Evolutionary conservation across 2,888 invertebrate species (phyloP), one percentile per base, ranked within the genome.

Genomic region (Eumerus sabulonum): DNA sequence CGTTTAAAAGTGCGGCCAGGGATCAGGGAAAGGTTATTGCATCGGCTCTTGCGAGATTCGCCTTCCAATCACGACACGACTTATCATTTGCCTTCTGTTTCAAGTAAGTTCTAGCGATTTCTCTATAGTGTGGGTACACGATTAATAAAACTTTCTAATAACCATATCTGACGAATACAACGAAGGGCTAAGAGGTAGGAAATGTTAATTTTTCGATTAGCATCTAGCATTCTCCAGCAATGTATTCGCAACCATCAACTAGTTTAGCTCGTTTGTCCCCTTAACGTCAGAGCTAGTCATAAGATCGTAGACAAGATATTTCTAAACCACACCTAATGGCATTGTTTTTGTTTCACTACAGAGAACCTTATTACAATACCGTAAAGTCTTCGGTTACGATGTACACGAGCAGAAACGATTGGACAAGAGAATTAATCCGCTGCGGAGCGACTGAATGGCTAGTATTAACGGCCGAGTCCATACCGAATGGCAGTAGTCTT

Each of bases 51-150:
- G 90, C 96, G 44, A 95, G 96, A 88, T 95, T 97, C 90, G 94
- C 95, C 1, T 96, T 94, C 88, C 97, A 96, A 2, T 94, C 94
- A 83, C 91, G 94, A 36, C 95, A 96, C 87, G 93, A 95, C 86
- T 90, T 96, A 45, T 92, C 98, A 68, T 98, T 98, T 90, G 96
- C 95, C 5, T 97, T 96, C 88, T 96, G 96, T 86, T 96, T 92
- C 89, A 92, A 96, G 94, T 92, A 83, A 90, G 88, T 82, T 66
- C n/a, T 16, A 2, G 36, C 19, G 27, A 54, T 12, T 64, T 27
- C 27, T 27, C 27, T 27, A 27, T 27, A 4, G 27, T 27, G 9
- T 50, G 9, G 1, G 45, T 50, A 60, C 45, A 40, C 38, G 17
- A 36, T 47, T n/a, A 9, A 1, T 54, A 19, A 19, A 9, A 47